A percentile compares a stretch with the other conserved stretches of the same genome.
Evolutionary conservation across 1,140 invertebrate genomes (phyloP).

Genomic region (Zaprionus ghesquierei): DNA sequence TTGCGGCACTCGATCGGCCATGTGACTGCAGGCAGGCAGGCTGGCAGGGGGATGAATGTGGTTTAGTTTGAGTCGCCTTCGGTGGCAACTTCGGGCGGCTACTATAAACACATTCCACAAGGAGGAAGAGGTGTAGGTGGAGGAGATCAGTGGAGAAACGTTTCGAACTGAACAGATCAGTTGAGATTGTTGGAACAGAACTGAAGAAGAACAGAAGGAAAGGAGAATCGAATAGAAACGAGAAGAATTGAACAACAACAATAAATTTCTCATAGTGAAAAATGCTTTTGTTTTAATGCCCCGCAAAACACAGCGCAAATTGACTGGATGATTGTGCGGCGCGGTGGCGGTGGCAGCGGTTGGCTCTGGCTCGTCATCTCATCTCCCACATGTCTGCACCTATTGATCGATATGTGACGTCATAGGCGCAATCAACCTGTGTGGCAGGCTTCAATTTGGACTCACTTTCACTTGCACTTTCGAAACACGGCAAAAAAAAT

Average conservation of each 20-base stretch:
- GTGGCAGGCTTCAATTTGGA: slow-evolving; percentile 3
- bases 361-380: slow-evolving; percentile 15
- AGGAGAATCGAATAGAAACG: neutral
- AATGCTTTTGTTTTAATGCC: slow-evolving; percentile 80
- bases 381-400: neutral
- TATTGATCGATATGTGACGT: slow-evolving; percentile 22
- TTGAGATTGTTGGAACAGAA: neutral
- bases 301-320: slow-evolving; percentile 78
- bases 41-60: neutral
- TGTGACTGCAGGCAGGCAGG: neutral
- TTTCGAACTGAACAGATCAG: neutral
- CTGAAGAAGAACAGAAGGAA: neutral
- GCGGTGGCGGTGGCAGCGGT: neutral
- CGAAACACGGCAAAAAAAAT: neutral
- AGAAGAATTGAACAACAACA: slow-evolving; percentile 41
- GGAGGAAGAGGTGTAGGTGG: no score
- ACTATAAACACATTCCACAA: slow-evolving; percentile 74
- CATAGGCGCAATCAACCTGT: slow-evolving; percentile 25
- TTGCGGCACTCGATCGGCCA: neutral
- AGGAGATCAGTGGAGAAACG: neutral
- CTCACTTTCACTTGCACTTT: slow-evolving; percentile 19
- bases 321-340: slow-evolving; percentile 76
- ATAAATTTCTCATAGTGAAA: slow-evolving; percentile 75
- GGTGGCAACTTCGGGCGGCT: slow-evolving; percentile 33
- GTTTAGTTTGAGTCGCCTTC: slow-evolving; percentile 15